Evolutionary conservation across 23 tunicate species (phyloP), one percentile per base, ranked within the genome.

Genomic region (Trididemnum nubilum): DNA sequence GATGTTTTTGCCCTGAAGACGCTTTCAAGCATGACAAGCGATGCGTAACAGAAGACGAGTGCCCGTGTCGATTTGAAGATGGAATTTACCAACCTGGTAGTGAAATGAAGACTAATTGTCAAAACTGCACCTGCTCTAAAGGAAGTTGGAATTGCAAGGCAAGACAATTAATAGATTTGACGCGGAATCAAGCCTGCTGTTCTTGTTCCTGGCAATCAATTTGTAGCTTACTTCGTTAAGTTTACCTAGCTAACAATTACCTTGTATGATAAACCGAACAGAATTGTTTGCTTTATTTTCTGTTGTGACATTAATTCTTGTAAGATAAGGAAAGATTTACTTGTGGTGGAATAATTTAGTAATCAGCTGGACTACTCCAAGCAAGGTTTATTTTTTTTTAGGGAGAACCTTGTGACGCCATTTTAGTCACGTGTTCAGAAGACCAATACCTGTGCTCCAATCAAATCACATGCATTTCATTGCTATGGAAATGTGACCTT

Each of bases 1-100:
- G 97, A 9, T 91, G 97, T 54, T 91, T 91, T 38, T 91, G 97
- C 36, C 87, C 89, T 5, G 63, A 30, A 36, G 87, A 89, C 30
- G 52, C 36, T 33, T 82, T 91, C 65, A 23, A 52, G 81, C 87
- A 86, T 58, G 83, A 82, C 19, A 87, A 79, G 70, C 70, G 65
- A 52, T 91, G 97, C 80, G 84, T 91, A 36, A 34, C 33, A 28
- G 34, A 34, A 15, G 7, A 0, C 0, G 80, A 91, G 2, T 91
- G 97, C 54, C 97, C 97, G 9, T 91, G 97, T 57, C 32, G 34
- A 7, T 73, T 15, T 33, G 86, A 82, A 50, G 82, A 40, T 2
- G 90, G 97, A 2, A 90, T 79, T 71, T 91, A 65, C 71, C 80
- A 70, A 1, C 78, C 84, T 4, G 87, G 87, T 12, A 81, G 87